Base-by-base conservation (phyloP, 2,888 invertebrate species). In the Hypomecis punctinalis region DNA sequence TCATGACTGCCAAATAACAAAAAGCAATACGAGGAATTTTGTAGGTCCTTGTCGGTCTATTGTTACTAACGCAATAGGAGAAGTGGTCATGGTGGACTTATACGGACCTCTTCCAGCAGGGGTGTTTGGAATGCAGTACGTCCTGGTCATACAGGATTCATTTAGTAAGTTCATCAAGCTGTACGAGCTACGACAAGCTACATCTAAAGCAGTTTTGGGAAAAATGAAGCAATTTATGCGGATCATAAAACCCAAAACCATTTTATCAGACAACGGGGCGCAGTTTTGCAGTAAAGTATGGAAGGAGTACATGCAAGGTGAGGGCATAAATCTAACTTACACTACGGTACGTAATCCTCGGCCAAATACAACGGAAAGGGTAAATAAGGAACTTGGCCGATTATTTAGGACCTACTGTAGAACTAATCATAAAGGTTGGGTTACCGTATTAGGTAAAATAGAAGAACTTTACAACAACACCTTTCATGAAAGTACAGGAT, bases 311-410 rank as follows among this genome's bases (percentile, higher is more conserved):
- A 36, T 72, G 39, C 13, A 59, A 1, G 7, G 51, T 1, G 58
- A 53, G 0, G 62, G 53, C 0, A 35, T 73, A 8, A 68, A 67
- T 33, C 5, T 61, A 0, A 45, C 66, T 0, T 52, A 71, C 35
- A 73, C 74, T 0, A 70, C 76, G 0, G 67, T 76, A 0, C 13
- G 72, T 1, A 74, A 74, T 40, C 74, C 74, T 0, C 33, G 73
- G 0, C 74, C 71, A 5, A 76, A 74, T 51, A 61, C 55, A 0
- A 68, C 67, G 0, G 74, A 74, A 42, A 55, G 73, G 4, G 72
- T 73, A 0, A 76, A 74, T 53, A 70, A 65, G 10, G 74, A 73
- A 33, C 45, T 72, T 33, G 69, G 70, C 0, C 37, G 71, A 35
- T 1, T 76, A 0, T 76, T 76, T 42, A 54, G 74, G 9, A 66